A percentile compares a stretch with the other conserved stretches of the same genome.
Evolutionary conservation across 2,888 invertebrate genomes (phyloP).

Genomic region (Papilio protenor): DNA sequence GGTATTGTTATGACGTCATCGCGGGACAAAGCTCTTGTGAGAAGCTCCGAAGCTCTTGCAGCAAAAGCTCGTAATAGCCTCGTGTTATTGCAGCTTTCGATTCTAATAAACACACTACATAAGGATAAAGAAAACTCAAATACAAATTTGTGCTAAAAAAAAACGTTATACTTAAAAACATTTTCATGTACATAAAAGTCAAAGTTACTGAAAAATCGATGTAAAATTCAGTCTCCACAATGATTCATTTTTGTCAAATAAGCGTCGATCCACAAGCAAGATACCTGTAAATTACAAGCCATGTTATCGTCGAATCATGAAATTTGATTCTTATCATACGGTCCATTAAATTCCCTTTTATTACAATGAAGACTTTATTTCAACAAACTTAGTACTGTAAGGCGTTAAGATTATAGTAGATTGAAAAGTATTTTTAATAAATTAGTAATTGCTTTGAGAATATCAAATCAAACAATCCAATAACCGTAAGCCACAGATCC

Average conservation of each 20-base stretch:
- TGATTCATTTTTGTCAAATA: neutral
- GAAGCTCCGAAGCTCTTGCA: neutral
- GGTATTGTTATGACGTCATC: slow-evolving; percentile 12
- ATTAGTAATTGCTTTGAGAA: neutral
- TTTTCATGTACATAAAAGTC: too few species aligned
- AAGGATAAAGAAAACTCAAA: slow-evolving; percentile 6
- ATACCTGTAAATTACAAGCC: neutral
- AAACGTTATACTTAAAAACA: too few species aligned
- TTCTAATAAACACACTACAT: slow-evolving; percentile 12
- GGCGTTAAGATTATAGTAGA: neutral
- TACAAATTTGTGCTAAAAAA: neutral
- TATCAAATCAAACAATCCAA: slow-evolving; percentile 4
- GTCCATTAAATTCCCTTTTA: neutral
- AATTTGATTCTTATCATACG: slow-evolving; percentile 6
- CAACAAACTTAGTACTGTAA: neutral
- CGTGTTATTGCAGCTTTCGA: slow-evolving; percentile 7
- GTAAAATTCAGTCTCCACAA: neutral
- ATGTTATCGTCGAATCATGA: neutral
- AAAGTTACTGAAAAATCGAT: neutral
- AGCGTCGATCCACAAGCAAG: neutral
- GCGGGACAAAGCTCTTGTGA: slow-evolving; percentile 11
- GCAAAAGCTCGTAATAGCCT: slow-evolving; percentile 7
- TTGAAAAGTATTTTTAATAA: too few species aligned
- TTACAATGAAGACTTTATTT: neutral
- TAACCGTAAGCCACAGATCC: neutral